phyloP scores from a whole-genome alignment of 2,113 vertebrate genomes.

The Centropristis striata region DNA sequence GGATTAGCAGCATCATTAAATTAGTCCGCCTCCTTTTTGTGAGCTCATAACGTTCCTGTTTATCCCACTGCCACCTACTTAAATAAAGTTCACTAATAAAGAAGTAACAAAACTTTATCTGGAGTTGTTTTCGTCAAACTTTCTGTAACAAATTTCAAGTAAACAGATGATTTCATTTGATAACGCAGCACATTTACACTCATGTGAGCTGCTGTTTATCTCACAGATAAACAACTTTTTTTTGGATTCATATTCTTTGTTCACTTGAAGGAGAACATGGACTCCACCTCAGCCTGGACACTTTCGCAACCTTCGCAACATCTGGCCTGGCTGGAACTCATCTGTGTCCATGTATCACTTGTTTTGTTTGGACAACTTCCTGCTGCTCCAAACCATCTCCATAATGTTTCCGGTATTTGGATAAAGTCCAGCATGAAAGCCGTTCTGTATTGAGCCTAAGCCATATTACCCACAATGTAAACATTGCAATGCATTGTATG shows the following conservation, averaged over 20 bases:
- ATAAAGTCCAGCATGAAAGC: conserved; percentile 29
- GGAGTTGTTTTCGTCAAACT: conserved; percentile 6
- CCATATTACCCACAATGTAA: conserved; percentile 36
- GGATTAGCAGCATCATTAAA: conserved; percentile 53
- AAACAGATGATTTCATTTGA: conserved; percentile 44
- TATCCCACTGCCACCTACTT: conserved; percentile 10
- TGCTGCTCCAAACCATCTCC: conserved; percentile 64
- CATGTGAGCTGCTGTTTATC: conserved; percentile 40
- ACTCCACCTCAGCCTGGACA: conserved; percentile 69
- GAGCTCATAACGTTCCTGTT: conserved; percentile 32
- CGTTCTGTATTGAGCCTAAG: conserved; percentile 18
- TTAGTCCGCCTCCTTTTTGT: conserved; percentile 47
- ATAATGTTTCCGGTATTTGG: conserved; percentile 63
- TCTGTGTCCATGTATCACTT: conserved; percentile 68
- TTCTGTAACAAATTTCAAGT: conserved; percentile 1
- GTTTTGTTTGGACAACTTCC: conserved; percentile 81
- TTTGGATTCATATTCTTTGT: conserved; percentile 47
- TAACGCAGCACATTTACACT: conserved; percentile 19
- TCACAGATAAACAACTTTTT: conserved; percentile 60
- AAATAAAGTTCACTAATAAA: conserved; percentile 6
- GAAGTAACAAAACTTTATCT: conserved; percentile 23
- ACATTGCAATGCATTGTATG: not conserved
- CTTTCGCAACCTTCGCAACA: conserved; percentile 77
- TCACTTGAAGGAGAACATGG: conserved; percentile 46
- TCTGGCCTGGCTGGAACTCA: conserved; percentile 68